Conservation (phyloP, 2,113 vertebrate genomes). For the Dicrurus megarhynchus region DNA sequence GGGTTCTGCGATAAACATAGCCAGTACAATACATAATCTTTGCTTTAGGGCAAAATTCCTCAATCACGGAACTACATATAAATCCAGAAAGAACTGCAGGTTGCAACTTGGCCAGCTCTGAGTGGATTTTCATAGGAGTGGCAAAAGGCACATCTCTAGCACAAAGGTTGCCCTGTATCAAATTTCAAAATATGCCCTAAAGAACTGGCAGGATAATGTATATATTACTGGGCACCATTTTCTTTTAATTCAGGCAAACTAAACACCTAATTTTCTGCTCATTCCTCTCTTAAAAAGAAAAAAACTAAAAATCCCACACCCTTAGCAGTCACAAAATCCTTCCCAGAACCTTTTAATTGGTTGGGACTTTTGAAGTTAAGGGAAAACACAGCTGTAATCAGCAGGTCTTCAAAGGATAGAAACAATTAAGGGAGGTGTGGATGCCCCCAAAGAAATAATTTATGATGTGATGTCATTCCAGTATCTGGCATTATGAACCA, state of each 20-base stretch:
- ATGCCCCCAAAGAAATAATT: slow-evolving; percentile 32
- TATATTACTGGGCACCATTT: not conserved
- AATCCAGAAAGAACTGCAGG: slow-evolving; percentile 30
- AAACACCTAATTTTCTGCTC: slow-evolving; percentile 43
- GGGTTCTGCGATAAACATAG: not conserved
- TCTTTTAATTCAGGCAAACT: slow-evolving; percentile 1
- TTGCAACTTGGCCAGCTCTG: slow-evolving; percentile 10
- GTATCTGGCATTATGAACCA: not conserved
- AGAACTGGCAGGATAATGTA: not conserved
- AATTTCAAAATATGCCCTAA: slow-evolving; percentile 53
- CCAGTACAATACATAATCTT: not conserved
- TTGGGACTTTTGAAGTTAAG: slow-evolving; percentile 25
- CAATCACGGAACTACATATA: slow-evolving; percentile 4
- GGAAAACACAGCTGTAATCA: not conserved
- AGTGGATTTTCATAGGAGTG: slow-evolving; percentile 34
- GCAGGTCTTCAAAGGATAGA: slow-evolving; percentile 46
- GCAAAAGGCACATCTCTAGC: slow-evolving; percentile 28
- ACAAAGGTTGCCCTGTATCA: slow-evolving; percentile 57
- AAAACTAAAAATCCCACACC: not conserved
- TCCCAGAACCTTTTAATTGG: slow-evolving; percentile 26
- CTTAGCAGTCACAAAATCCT: slow-evolving; percentile 26
- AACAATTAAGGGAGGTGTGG: slow-evolving; percentile 44
- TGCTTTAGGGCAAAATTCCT: slow-evolving; percentile 53
- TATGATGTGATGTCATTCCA: slow-evolving; percentile 31
- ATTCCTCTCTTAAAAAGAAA: not conserved